A percentile compares a stretch with the other conserved stretches of the same genome.
These are phyloP conservation scores for Pontoporia blainvillei DNA, from an alignment of 2,113 vertebrate genomes.

Conservation along the genomic window DNA sequence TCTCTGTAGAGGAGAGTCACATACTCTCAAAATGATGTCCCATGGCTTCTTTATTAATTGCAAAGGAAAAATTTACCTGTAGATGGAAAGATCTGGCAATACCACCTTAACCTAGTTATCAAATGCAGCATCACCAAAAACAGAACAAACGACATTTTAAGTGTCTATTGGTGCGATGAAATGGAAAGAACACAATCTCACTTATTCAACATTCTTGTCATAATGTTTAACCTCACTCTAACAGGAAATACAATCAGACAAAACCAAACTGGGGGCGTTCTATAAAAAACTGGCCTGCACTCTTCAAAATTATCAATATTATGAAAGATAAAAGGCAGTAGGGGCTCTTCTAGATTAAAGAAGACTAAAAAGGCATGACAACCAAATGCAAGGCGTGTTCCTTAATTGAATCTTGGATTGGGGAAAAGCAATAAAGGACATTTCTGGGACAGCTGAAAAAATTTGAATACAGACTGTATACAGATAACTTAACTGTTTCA, in stretches of 20 bases:
- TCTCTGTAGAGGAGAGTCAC: neutral
- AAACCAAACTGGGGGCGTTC: neutral
- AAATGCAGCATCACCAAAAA: neutral
- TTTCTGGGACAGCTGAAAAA: neutral
- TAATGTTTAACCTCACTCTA: neutral
- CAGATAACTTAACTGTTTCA: neutral
- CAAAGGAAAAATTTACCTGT: neutral
- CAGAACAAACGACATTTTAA: neutral
- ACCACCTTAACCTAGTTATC: neutral
- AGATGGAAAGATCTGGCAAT: neutral
- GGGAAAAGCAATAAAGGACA: neutral
- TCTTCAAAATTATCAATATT: neutral
- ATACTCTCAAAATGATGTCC: neutral
- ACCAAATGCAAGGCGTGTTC: neutral
- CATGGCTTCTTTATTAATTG: neutral
- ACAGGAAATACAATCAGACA: neutral
- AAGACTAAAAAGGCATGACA: neutral
- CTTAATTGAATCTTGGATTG: neutral
- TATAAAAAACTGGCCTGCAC: neutral
- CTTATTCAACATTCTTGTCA: neutral
- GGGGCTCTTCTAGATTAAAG: neutral
- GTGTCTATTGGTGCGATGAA: neutral
- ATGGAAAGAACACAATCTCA: neutral
- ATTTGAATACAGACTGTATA: neutral
- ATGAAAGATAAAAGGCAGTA: neutral